A percentile compares a stretch with the other conserved stretches of the same genome.
Conservation (phyloP, 2,888 invertebrate species). For the Synanthedon vespiformis region DNA sequence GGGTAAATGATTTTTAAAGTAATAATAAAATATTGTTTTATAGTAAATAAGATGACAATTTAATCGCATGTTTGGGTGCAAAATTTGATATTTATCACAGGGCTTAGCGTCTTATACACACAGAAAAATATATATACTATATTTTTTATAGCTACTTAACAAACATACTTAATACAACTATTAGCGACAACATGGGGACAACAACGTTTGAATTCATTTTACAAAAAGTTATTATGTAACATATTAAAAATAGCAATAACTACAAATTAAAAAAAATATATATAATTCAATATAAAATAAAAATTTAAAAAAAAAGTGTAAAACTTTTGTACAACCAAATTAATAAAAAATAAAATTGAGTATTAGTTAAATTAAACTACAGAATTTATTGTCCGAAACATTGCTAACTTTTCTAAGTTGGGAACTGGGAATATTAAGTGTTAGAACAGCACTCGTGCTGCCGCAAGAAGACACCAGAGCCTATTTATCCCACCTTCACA, state of each 20-base stretch:
- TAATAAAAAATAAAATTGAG: too few species aligned
- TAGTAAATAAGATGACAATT: not conserved
- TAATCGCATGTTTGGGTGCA: constrained; percentile 29
- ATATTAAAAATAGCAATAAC: not conserved
- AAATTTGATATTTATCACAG: constrained; percentile 38
- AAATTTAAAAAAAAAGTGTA: not conserved
- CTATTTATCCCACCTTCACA: too few species aligned
- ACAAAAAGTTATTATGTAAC: not conserved
- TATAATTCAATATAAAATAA: not conserved
- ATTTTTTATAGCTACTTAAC: not conserved
- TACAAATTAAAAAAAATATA: not conserved
- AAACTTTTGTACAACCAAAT: not conserved
- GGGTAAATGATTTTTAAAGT: too few species aligned
- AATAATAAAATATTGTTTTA: not conserved
- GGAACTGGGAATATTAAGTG: too few species aligned
- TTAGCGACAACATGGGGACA: too few species aligned
- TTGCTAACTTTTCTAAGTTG: too few species aligned
- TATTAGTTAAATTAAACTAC: too few species aligned
- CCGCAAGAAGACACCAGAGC: too few species aligned
- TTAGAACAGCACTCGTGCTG: too few species aligned
- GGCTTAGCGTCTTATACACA: constrained; percentile 38
- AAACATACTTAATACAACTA: too few species aligned
- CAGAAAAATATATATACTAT: constrained; percentile 31
- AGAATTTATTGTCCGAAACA: too few species aligned
- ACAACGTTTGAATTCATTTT: not conserved